These are phyloP conservation scores for Drosophila navojoa DNA, from an alignment of 1,140 invertebrate species.

Conservation along the genomic window DNA sequence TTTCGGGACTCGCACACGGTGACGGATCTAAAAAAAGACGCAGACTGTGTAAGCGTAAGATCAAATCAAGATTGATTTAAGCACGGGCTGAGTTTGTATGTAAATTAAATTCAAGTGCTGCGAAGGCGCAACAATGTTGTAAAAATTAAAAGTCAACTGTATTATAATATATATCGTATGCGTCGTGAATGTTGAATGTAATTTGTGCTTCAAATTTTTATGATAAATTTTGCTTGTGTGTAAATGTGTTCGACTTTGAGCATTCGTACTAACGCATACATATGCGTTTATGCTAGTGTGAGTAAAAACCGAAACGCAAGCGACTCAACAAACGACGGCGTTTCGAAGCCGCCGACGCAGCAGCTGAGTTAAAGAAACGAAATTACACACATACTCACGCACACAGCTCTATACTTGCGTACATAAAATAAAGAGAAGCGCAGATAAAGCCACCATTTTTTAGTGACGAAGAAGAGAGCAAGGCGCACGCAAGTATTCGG, in stretches of 20 bases:
- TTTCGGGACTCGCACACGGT: constrained; percentile 29
- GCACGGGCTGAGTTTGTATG: constrained; percentile 6
- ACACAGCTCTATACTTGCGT: constrained; percentile 18
- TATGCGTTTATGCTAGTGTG: constrained; percentile 34
- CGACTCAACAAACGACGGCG: constrained; percentile 39
- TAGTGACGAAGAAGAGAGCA: constrained; percentile 34
- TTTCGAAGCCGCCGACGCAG: constrained; percentile 44
- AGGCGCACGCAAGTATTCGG: constrained; percentile 23
- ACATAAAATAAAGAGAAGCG: constrained; percentile 59
- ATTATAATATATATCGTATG: constrained; percentile 40
- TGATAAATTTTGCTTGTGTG: constrained; percentile 58
- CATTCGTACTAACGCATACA: constrained; percentile 33
- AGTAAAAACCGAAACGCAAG: constrained; percentile 33
- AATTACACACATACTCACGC: constrained; percentile 8
- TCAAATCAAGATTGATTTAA: constrained; percentile 15
- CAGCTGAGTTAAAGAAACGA: constrained; percentile 47
- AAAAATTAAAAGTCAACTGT: constrained; percentile 61
- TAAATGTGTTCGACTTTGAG: constrained; percentile 43
- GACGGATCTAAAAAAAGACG: constrained; percentile 23
- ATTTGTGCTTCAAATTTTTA: constrained; percentile 39
- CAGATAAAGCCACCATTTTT: constrained; percentile 63
- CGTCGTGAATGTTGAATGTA: constrained; percentile 50
- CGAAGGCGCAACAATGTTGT: constrained; percentile 34
- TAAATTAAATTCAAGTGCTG: constrained; percentile 42
- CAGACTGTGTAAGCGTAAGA: constrained; percentile 31